A percentile compares a stretch with the other conserved stretches of the same genome.
These are phyloP conservation scores for Tachina fera DNA, from an alignment of 2,888 invertebrate genomes.

Conservation along the genomic window DNA sequence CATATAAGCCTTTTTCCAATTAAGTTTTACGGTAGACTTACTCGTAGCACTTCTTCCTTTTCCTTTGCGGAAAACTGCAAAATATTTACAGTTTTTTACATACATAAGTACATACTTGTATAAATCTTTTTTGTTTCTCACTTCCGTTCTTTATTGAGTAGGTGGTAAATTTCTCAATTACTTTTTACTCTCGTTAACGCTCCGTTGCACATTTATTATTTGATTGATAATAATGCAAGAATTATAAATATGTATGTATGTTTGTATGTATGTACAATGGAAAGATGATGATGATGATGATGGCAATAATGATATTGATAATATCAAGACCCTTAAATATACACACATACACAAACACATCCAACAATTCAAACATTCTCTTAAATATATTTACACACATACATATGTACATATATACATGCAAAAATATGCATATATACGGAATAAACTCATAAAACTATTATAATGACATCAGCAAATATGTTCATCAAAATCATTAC, in stretches of 20 bases:
- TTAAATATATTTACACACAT: not conserved
- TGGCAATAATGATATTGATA: conserved; percentile 46
- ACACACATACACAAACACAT: conserved; percentile 20
- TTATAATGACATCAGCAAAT: conserved; percentile 41
- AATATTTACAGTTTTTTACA: not conserved
- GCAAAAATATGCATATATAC: not conserved
- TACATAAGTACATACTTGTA: not conserved
- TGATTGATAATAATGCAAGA: conserved; percentile 30
- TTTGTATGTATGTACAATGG: not conserved
- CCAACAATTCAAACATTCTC: not conserved
- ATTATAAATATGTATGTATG: not conserved
- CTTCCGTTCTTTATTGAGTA: conserved; percentile 44
- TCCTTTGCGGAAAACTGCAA: not conserved
- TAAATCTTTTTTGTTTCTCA: conserved; percentile 24
- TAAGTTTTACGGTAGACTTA: not conserved
- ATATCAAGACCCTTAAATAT: conserved; percentile 27
- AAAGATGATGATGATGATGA: conserved; percentile 24
- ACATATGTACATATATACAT: not conserved
- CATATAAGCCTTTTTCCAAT: not conserved
- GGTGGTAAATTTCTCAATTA: conserved; percentile 57
- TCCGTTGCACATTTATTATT: conserved; percentile 57
- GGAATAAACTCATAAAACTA: conserved; percentile 43
- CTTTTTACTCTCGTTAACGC: conserved; percentile 48
- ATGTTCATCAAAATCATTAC: conserved; percentile 60
- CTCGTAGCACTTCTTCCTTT: not conserved